phyloP scores from a whole-genome alignment of 2,113 vertebrate species.

The Labrus mixtus region DNA sequence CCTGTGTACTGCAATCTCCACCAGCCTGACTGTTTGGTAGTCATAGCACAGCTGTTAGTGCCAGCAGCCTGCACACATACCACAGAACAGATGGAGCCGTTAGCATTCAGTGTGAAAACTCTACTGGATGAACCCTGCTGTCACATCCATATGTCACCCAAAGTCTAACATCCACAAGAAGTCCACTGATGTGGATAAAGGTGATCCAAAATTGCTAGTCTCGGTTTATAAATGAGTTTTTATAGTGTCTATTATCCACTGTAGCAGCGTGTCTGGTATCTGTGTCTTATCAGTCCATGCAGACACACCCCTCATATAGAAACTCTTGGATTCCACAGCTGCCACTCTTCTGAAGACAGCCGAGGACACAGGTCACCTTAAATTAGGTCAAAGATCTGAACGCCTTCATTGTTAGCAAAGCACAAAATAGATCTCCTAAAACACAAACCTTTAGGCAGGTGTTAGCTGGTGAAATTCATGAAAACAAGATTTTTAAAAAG shows the following conservation, averaged over 20 bases:
- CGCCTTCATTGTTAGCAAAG: not conserved
- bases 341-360: constrained; percentile 26
- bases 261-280: constrained; percentile 37
- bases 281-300: constrained; percentile 56
- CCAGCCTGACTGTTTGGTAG: constrained; percentile 3
- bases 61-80: constrained; percentile 25
- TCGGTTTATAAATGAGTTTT: constrained; percentile 3
- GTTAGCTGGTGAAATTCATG: too few species aligned
- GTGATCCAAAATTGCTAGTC: not conserved
- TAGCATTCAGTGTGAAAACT: constrained; percentile 6
- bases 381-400: constrained; percentile 45
- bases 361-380: not conserved
- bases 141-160: not conserved
- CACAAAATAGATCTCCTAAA: constrained; percentile 17
- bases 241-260: not conserved
- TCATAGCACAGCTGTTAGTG: constrained; percentile 43
- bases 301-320: constrained; percentile 65
- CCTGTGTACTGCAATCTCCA: not conserved
- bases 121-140: not conserved
- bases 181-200: not conserved
- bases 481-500: too few species aligned
- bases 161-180: not conserved
- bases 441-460: not conserved
- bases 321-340: constrained; percentile 53
- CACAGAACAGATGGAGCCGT: constrained; percentile 44